phyloP scores from a whole-genome alignment of 1,140 invertebrate species.

The Plodia interpunctella region DNA sequence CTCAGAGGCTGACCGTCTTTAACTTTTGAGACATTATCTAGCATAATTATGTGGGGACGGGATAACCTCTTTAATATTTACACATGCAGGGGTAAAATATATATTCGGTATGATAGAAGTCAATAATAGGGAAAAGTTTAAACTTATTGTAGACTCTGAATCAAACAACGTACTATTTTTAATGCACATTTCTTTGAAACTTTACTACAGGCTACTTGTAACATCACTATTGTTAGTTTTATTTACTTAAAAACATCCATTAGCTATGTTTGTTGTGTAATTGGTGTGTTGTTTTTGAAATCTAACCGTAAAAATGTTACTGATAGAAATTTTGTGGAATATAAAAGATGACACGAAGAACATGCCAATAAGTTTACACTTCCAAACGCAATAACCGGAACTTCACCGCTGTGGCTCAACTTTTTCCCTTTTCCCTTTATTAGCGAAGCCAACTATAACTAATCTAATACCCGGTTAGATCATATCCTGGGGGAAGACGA shows the following conservation, averaged over 20 bases:
- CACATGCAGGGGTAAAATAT: background rate
- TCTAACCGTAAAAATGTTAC: too few species aligned
- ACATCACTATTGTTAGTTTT: too few species aligned
- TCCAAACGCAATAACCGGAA: background rate
- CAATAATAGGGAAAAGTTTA: background rate
- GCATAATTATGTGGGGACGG: background rate
- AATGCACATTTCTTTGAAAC: too few species aligned
- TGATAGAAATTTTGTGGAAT: too few species aligned
- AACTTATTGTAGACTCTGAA: too few species aligned
- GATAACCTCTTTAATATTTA: conserved; percentile 4
- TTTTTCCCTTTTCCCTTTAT: conserved; percentile 66
- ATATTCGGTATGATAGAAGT: background rate
- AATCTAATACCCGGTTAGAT: conserved; percentile 71
- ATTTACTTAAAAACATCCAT: too few species aligned
- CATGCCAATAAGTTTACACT: background rate
- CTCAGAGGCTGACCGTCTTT: conserved; percentile 4
- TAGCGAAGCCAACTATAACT: conserved; percentile 72
- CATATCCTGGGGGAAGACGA: conserved; percentile 64
- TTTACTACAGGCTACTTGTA: too few species aligned
- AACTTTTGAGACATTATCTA: background rate
- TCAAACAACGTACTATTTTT: too few species aligned
- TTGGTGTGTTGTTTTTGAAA: too few species aligned
- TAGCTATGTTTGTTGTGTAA: too few species aligned
- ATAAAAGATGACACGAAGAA: background rate
- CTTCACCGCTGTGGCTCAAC: conserved; percentile 25